These are phyloP conservation scores for Pollenia griseotomentosa DNA, from an alignment of 2,888 invertebrate genomes.

Conservation along the genomic window DNA sequence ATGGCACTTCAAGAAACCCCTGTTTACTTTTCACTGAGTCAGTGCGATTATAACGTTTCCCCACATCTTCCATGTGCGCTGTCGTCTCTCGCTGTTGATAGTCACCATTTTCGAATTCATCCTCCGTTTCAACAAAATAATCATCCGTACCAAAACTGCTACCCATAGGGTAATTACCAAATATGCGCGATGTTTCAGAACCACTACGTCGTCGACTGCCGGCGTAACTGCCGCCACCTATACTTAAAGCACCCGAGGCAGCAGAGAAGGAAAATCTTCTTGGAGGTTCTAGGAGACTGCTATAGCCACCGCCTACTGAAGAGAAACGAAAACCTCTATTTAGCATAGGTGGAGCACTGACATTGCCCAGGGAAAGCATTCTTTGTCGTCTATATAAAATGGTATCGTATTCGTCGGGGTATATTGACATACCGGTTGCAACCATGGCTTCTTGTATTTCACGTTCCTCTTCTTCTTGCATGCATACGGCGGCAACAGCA, in stretches of 20 bases:
- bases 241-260: conserved; percentile 77
- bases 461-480: conserved; percentile 90
- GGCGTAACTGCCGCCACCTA: conserved; percentile 83
- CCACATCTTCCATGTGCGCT: conserved; percentile 75
- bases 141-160: conserved; percentile 84
- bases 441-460: conserved; percentile 90
- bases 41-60: conserved; percentile 77
- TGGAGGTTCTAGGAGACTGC: conserved; percentile 88
- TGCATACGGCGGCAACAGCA: conserved; percentile 91
- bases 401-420: conserved; percentile 84
- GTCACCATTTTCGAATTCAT: conserved; percentile 84
- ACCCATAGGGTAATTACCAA: conserved; percentile 84
- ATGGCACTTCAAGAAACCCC: conserved; percentile 83
- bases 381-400: conserved; percentile 85
- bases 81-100: conserved; percentile 82
- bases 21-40: conserved; percentile 83
- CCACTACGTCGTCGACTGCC: conserved; percentile 87
- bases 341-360: conserved; percentile 86
- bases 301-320: conserved; percentile 89
- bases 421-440: conserved; percentile 86
- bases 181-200: conserved; percentile 85
- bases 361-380: conserved; percentile 89
- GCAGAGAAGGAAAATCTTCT: conserved; percentile 86
- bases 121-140: conserved; percentile 84
- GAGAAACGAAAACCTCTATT: conserved; percentile 86